These are phyloP conservation scores for Hippopotamyrus pictus DNA, from an alignment of 2,797 vertebrate species.

Conservation along the genomic window DNA sequence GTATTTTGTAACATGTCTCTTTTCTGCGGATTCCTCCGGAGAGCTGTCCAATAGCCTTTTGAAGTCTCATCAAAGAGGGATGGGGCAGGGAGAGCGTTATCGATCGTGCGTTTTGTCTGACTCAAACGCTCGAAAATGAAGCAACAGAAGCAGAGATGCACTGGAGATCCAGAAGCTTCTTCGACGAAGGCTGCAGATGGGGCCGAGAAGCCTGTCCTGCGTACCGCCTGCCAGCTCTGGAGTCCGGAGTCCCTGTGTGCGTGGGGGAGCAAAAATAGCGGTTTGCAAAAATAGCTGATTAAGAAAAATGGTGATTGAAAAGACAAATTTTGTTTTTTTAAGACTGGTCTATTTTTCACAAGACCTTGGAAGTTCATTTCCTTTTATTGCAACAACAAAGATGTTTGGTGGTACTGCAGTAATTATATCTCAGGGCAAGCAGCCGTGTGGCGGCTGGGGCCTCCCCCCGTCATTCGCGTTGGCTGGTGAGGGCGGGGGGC, in stretches of 20 bases:
- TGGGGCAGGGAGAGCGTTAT: slow-evolving; percentile 64
- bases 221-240: slow-evolving; percentile 22
- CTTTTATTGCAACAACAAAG: slow-evolving; percentile 58
- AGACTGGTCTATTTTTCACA: slow-evolving; percentile 49
- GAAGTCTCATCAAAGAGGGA: slow-evolving; percentile 77
- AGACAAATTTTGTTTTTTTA: slow-evolving; percentile 39
- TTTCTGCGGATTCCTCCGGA: slow-evolving; percentile 56
- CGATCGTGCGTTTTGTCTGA: slow-evolving; percentile 78
- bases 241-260: slow-evolving; percentile 31
- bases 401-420: slow-evolving; percentile 53
- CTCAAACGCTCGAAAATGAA: slow-evolving; percentile 65
- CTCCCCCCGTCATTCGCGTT: background rate
- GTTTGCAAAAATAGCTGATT: slow-evolving; percentile 48
- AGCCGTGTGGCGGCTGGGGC: background rate
- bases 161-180: slow-evolving; percentile 11
- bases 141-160: slow-evolving; percentile 57
- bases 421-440: slow-evolving; percentile 58
- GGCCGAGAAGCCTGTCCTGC: slow-evolving; percentile 14
- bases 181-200: background rate
- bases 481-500: background rate
- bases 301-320: slow-evolving; percentile 27
- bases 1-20: slow-evolving; percentile 49
- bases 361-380: slow-evolving; percentile 54
- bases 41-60: slow-evolving; percentile 69
- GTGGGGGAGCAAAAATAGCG: slow-evolving; percentile 32